Conservation (phyloP, 2,888 invertebrate species). For the Metacarcinus magister region DNA sequence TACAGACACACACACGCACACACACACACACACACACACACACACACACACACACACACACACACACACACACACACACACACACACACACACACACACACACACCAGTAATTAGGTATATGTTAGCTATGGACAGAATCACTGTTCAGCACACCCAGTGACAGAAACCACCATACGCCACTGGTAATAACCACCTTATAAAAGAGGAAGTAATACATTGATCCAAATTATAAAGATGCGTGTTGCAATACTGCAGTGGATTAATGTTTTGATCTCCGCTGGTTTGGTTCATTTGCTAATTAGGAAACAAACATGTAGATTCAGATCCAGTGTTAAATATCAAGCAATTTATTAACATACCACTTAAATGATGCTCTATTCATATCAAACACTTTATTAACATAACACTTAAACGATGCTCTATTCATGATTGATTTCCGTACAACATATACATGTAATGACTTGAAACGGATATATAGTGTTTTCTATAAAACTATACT, state of each 20-base stretch:
- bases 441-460: background rate
- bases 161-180: too few relatives aligned
- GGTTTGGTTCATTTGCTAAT: background rate
- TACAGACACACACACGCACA: too few relatives aligned
- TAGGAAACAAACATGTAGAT: background rate
- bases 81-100: too few relatives aligned
- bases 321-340: background rate
- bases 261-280: background rate
- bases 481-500: background rate
- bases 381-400: background rate
- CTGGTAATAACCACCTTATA: background rate
- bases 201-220: background rate
- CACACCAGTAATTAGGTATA: too few relatives aligned
- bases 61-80: too few relatives aligned
- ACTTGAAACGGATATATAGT: background rate
- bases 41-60: too few relatives aligned
- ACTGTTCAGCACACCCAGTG: too few relatives aligned
- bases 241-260: background rate
- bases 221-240: background rate
- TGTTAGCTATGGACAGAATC: too few relatives aligned
- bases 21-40: too few relatives aligned
- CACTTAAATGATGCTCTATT: background rate
- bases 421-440: background rate
- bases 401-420: too few relatives aligned
- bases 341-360: background rate